Evolutionary conservation across 2,888 invertebrate species (phyloP).

Genomic region (Ennomos erosarius): DNA sequence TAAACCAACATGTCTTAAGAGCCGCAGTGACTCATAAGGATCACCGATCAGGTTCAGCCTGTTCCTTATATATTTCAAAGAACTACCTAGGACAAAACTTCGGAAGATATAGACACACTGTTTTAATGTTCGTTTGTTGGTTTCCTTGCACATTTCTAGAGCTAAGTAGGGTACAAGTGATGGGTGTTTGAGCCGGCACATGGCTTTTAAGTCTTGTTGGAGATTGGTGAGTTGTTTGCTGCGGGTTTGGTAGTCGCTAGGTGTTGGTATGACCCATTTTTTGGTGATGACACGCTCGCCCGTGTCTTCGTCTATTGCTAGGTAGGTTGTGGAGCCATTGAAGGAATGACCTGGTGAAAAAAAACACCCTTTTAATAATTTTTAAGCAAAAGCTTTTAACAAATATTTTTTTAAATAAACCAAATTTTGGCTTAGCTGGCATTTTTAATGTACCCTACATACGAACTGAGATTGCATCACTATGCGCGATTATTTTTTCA

Average conservation of each 20-base stretch:
- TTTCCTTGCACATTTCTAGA: slow-evolving; percentile 88
- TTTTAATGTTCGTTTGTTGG: slow-evolving; percentile 58
- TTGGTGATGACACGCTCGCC: slow-evolving; percentile 90
- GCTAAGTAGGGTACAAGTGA: slow-evolving; percentile 91
- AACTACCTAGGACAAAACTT: slow-evolving; percentile 86
- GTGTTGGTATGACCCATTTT: slow-evolving; percentile 88
- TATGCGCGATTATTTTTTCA: no score
- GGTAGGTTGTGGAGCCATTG: slow-evolving; percentile 90
- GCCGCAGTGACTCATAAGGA: slow-evolving; percentile 60
- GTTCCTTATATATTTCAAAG: slow-evolving; percentile 61
- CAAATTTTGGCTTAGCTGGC: no score
- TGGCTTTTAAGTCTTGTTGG: slow-evolving; percentile 91
- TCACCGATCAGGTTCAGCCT: slow-evolving; percentile 59
- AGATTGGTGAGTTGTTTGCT: slow-evolving; percentile 87
- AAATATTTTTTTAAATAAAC: no score
- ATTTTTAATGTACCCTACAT: no score
- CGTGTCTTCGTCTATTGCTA: slow-evolving; percentile 90
- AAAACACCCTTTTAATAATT: no score
- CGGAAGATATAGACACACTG: slow-evolving; percentile 89
- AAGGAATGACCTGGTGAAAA: slow-evolving; percentile 87
- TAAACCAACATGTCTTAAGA: slow-evolving; percentile 87
- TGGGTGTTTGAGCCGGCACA: slow-evolving; percentile 88
- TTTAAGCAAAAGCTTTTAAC: no score
- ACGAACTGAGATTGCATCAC: no score
- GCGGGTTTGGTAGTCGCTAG: slow-evolving; percentile 70